phyloP scores from a whole-genome alignment of 2,888 invertebrate genomes.

The Eudemis profundana region DNA sequence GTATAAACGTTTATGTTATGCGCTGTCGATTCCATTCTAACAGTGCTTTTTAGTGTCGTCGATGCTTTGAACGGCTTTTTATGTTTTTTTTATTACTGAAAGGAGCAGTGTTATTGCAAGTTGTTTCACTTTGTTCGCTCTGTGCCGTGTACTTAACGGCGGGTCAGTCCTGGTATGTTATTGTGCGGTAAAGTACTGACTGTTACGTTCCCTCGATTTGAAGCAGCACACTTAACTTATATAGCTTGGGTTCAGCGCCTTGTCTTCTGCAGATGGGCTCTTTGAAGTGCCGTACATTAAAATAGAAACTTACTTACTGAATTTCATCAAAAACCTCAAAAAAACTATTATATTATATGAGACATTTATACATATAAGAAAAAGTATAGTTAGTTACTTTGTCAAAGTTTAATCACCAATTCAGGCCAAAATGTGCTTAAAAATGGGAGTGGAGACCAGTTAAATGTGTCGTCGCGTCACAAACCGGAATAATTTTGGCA shows the following conservation, averaged over 20 bases:
- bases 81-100: conserved; percentile 39
- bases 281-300: conserved; percentile 9
- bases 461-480: too few relatives aligned
- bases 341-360: too few relatives aligned
- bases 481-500: too few relatives aligned
- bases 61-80: conserved; percentile 41
- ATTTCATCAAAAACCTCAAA: too few relatives aligned
- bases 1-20: conserved; percentile 42
- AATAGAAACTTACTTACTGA: too few relatives aligned
- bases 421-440: too few relatives aligned
- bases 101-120: conserved; percentile 53
- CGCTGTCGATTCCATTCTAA: conserved; percentile 34
- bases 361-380: too few relatives aligned
- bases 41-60: conserved; percentile 35
- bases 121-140: conserved; percentile 51
- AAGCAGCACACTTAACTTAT: conserved; percentile 19
- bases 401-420: too few relatives aligned
- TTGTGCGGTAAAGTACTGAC: conserved; percentile 27
- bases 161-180: conserved; percentile 18
- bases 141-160: conserved; percentile 25
- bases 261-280: conserved; percentile 15
- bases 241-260: conserved; percentile 14
- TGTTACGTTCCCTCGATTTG: conserved; percentile 15
- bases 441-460: too few relatives aligned
- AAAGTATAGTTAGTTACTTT: too few relatives aligned